Evolutionary conservation across 1,140 invertebrate species (phyloP).

Genomic region (Lepidurus arcticus): DNA sequence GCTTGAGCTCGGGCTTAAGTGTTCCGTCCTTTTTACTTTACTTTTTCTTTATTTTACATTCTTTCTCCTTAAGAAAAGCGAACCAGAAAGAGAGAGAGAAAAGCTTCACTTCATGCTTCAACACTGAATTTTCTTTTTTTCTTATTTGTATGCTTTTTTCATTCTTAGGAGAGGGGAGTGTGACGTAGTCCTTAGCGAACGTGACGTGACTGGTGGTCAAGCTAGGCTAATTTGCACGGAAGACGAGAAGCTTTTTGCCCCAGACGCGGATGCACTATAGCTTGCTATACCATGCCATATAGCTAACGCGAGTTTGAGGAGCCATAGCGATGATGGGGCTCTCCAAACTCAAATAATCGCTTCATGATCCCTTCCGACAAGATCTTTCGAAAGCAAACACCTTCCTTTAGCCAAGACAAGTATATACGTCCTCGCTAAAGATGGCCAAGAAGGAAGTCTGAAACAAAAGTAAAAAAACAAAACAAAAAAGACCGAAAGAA

Average conservation of each 20-base stretch:
- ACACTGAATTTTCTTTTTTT: too few species aligned
- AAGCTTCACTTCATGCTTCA: neutral
- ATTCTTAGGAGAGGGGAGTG: neutral
- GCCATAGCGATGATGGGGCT: constrained; percentile 1
- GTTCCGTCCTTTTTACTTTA: neutral
- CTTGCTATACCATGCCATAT: neutral
- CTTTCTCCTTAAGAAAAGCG: neutral
- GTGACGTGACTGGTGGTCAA: constrained; percentile 14
- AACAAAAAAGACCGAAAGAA: neutral
- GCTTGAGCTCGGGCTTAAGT: neutral
- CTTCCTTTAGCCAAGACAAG: neutral
- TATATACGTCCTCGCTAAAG: neutral
- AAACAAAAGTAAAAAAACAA: neutral
- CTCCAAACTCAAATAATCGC: constrained; percentile 21
- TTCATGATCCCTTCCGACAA: constrained; percentile 21
- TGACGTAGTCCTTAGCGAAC: constrained; percentile 11
- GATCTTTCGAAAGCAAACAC: constrained; percentile 7
- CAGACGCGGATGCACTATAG: neutral
- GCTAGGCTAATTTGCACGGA: constrained; percentile 17
- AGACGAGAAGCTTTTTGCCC: constrained; percentile 6
- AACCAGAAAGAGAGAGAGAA: neutral
- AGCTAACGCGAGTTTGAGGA: neutral
- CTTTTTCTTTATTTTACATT: neutral
- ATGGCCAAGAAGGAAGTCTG: neutral
- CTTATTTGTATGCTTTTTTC: too few species aligned